Conservation (phyloP, 2,888 invertebrate species). For the Philaethria dido region DNA sequence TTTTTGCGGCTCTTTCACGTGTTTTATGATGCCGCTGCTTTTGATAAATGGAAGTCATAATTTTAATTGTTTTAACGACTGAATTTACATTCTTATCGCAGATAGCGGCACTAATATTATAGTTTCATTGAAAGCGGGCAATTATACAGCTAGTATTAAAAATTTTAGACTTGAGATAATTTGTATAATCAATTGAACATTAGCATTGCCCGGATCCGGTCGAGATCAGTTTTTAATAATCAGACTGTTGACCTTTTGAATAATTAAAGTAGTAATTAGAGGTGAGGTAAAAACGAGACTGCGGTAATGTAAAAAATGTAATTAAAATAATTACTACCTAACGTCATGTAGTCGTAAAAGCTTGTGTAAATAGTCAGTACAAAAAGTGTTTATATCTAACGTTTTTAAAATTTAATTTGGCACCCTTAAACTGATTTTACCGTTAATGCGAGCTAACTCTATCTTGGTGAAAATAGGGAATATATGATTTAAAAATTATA, state of each 20-base stretch:
- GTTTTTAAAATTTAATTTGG: neutral
- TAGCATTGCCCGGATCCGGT: slow-evolving; percentile 37
- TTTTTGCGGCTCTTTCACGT: slow-evolving; percentile 32
- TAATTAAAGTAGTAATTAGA: slow-evolving; percentile 35
- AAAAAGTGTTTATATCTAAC: slow-evolving; percentile 5
- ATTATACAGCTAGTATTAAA: slow-evolving; percentile 36
- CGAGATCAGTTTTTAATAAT: slow-evolving; percentile 37
- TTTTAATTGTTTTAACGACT: slow-evolving; percentile 38
- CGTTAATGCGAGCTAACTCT: slow-evolving; percentile 11
- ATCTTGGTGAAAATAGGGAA: neutral
- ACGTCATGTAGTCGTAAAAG: neutral
- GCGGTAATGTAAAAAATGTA: slow-evolving; percentile 24
- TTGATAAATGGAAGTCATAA: slow-evolving; percentile 39
- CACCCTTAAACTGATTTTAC: slow-evolving; percentile 42
- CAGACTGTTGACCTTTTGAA: slow-evolving; percentile 36
- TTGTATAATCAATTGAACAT: slow-evolving; percentile 39
- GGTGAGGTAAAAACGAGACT: slow-evolving; percentile 24
- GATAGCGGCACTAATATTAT: slow-evolving; percentile 36
- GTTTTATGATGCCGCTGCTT: slow-evolving; percentile 33
- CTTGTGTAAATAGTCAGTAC: slow-evolving; percentile 1
- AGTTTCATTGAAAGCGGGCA: slow-evolving; percentile 32
- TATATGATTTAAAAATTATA: too few relatives aligned
- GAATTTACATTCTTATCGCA: slow-evolving; percentile 33
- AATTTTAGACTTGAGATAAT: slow-evolving; percentile 30
- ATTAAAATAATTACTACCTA: slow-evolving; percentile 24